Base-by-base conservation (phyloP, 2,113 vertebrate genomes). In the Dicentrarchus labrax region DNA sequence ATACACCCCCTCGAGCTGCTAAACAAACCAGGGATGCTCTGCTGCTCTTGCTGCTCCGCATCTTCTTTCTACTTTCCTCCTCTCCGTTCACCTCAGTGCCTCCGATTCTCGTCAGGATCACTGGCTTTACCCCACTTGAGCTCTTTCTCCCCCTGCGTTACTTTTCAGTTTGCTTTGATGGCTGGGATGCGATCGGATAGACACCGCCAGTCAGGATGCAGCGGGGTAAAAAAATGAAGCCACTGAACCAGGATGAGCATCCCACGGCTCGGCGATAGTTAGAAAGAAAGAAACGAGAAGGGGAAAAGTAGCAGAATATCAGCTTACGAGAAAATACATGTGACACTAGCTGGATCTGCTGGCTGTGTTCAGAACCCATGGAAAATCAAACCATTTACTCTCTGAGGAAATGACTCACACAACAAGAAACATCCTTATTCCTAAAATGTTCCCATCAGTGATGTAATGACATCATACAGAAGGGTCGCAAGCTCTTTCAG, bases 211-310 rank as follows among this genome's bases (percentile, higher is more conserved):
- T 77, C 59, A 79, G 43, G 74, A 83, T 53, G 67, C 70, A 72
- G 57, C 30, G 15, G 17, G 69, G 64, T 81, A 72, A 86, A 89
- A 86, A 89, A 83, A 79, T 67, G 24, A 77, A 90, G 64, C 75
- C 47, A 57, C 9, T 24, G 41, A 78, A 66, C 82, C 70, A 39
- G 74, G 38, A 39, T 77, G 62, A 62, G 43, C 39, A 5, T 69
- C 67, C 45, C 17, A 15, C 3, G 2, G 48, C 51, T 48, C 16
- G 2, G 68, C 0, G 12, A 72, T 10, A 41, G n/a, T 48, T 38
- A 71, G 22, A 41, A 22, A 47, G 41, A 78, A 39, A 75, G 59
- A 73, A 39, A 71, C 16, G 76, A 68, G 53, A 8, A 17, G 6
- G 2, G 19, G 19, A 39, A 54, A 17, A 54, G 57, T 11, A 53